phyloP scores from a whole-genome alignment of 2,797 vertebrate genomes.

The Allobates femoralis region DNA sequence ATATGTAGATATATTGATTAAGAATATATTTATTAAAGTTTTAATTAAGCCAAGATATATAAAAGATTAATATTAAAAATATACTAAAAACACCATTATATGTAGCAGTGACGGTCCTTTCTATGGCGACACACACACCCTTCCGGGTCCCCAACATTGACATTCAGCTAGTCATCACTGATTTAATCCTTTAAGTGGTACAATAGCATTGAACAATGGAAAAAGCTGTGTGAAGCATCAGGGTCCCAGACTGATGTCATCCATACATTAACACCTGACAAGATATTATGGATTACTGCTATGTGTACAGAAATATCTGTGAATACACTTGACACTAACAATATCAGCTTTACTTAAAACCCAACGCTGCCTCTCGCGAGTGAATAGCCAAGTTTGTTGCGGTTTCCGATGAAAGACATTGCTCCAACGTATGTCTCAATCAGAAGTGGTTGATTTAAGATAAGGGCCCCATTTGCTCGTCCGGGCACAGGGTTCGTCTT shows the following conservation, averaged over 20 bases:
- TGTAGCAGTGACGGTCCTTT: background rate
- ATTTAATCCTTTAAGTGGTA: background rate
- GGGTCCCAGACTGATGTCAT: background rate
- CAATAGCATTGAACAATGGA: background rate
- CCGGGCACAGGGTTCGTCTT: slow-evolving; percentile 71
- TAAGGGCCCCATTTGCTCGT: slow-evolving; percentile 75
- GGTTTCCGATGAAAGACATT: slow-evolving; percentile 83
- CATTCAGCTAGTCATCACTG: slow-evolving; percentile 16
- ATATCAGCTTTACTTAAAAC: slow-evolving; percentile 73
- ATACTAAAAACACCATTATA: background rate
- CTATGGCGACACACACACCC: background rate
- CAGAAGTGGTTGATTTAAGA: slow-evolving; percentile 77
- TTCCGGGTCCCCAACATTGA: slow-evolving; percentile 10
- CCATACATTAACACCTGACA: slow-evolving; percentile 13
- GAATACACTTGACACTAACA: background rate
- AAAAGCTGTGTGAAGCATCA: background rate
- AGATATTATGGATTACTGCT: background rate
- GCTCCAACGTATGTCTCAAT: slow-evolving; percentile 81
- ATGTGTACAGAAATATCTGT: background rate
- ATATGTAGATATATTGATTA: background rate
- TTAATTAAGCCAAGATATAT: background rate
- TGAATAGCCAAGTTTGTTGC: slow-evolving; percentile 86
- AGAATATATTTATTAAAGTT: background rate
- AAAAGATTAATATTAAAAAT: slow-evolving; percentile 13
- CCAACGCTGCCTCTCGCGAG: slow-evolving; percentile 82